Evolutionary conservation across 2,888 invertebrate genomes (phyloP), one percentile per base, ranked within the genome.

Genomic region (Lacanobia oleracea): DNA sequence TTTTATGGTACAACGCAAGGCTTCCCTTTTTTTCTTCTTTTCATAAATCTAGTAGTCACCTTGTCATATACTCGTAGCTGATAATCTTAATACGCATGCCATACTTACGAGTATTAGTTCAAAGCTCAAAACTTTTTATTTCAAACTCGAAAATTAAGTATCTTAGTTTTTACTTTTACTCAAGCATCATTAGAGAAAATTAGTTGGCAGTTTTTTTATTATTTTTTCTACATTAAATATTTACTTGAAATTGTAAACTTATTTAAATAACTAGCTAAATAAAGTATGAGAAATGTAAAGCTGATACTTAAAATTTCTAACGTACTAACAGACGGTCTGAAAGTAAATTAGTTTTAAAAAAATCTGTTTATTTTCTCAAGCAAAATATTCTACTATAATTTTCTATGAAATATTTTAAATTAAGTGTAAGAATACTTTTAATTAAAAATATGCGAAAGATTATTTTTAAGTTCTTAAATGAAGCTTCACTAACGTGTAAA

Each of bases 141-240:
- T 12, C 18, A 33, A 75, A 48, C 18, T 33, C n/a, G 33, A 14
- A 61, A 56, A 62, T 63, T 43, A 59, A 21, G 21, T 14, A 40
- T 56, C 33, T 67, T 23, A 51, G 37, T 76, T 51, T 65, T 57
- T 45, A 63, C n/a, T 56, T 62, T 53, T 16, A 21, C 51, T 27
- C 53, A 59, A 56, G 57, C 66, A 27, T 67, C 73, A 73, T 72
- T 75, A 68, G 23, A 27, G 63, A 33, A 70, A 77, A 81, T 80
- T 68, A 68, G 60, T 80, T 53, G 33, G 63, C 71, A 72, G 21
- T 71, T 76, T 73, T n/a, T 6, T 50, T 27, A 18, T 16, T 18
- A 7, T 54, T 67, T 74, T 75, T 69, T 62, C 6, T 62, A 9
- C 18, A 7, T 21, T 59, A 2, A 66, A 45, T 56, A 66, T 60